Conservation (phyloP, 1,140 invertebrate genomes). For the Heliconius eleuchia region DNA sequence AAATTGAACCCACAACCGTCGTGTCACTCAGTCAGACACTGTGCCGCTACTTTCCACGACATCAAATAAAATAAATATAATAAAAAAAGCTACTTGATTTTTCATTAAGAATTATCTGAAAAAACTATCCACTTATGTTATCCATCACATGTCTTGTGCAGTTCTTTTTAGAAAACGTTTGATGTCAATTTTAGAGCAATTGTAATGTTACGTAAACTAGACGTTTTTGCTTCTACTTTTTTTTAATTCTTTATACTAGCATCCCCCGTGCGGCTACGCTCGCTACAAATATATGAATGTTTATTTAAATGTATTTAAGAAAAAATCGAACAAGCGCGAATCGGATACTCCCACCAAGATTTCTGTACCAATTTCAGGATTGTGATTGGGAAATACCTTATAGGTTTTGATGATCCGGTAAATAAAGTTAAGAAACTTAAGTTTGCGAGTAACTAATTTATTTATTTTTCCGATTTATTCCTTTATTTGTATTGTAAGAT, state of each 20-base stretch:
- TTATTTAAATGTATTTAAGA: no score
- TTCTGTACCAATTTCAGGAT: no score
- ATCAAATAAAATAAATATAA: neutral
- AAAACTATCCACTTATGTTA: conserved; percentile 10
- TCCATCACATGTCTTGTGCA: conserved; percentile 1
- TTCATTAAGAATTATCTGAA: neutral
- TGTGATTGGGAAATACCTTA: no score
- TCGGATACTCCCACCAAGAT: no score
- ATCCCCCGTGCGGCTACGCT: no score
- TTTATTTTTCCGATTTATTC: no score
- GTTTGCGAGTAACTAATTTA: no score
- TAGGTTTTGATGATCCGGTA: no score
- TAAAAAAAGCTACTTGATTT: neutral
- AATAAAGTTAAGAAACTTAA: no score
- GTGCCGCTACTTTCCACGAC: neutral
- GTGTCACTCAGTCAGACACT: neutral
- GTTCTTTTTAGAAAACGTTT: neutral
- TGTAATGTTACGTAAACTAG: neutral
- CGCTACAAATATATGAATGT: no score
- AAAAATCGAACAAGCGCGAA: no score
- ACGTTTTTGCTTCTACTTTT: neutral
- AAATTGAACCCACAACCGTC: neutral
- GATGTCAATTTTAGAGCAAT: neutral
- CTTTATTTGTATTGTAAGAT: no score
- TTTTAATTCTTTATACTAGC: neutral